phyloP scores from a whole-genome alignment of 2,797 vertebrate species.

The Halcyon smyrnensis region DNA sequence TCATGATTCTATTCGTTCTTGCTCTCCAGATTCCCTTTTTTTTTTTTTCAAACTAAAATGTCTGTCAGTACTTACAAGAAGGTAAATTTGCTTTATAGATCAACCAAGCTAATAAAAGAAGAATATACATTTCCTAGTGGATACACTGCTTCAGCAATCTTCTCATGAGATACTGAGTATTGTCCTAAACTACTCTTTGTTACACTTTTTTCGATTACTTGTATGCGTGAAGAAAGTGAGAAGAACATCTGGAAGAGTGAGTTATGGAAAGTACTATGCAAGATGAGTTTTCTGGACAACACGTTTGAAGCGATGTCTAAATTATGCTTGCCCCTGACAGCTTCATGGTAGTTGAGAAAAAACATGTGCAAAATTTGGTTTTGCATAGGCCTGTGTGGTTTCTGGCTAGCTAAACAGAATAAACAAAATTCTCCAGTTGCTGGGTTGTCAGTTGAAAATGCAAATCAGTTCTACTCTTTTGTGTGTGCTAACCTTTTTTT shows the following conservation, averaged over 20 bases:
- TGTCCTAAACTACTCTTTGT: background rate
- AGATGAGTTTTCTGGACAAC: background rate
- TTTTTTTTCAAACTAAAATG: background rate
- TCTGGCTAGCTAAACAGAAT: background rate
- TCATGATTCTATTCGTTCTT: background rate
- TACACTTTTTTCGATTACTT: background rate
- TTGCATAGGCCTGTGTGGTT: background rate
- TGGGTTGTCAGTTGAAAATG: background rate
- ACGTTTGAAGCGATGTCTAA: background rate
- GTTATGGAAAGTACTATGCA: background rate
- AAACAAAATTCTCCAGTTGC: background rate
- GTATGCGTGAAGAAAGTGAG: background rate
- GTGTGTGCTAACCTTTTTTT: background rate
- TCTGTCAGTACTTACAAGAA: background rate
- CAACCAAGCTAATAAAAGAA: background rate
- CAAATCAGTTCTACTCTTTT: background rate
- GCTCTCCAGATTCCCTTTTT: background rate
- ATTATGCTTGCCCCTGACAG: background rate
- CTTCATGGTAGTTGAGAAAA: background rate
- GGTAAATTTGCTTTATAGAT: background rate
- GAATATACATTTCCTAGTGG: background rate
- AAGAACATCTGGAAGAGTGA: background rate
- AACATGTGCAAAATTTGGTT: background rate
- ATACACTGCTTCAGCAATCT: background rate
- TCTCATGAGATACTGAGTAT: background rate